Base-by-base conservation (phyloP, 1,140 invertebrate genomes). In the Drosophila setifemur region DNA sequence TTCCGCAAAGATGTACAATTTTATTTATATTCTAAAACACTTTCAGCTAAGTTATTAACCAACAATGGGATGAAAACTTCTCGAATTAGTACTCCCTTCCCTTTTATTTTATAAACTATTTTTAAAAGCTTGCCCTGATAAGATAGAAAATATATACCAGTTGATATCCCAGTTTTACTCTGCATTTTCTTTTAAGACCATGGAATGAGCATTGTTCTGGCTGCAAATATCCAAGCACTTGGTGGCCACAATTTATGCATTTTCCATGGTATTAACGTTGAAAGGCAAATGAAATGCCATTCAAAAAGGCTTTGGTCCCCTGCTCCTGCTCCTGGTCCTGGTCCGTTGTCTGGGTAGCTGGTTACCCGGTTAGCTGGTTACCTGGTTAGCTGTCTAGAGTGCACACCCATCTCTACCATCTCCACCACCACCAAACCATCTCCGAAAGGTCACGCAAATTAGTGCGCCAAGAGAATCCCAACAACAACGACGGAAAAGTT, bases 271-370 rank as follows among this genome's bases (percentile, higher is more conserved):
- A 85, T 85, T 83, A 83, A 71, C 79, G 79, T 50, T 85, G 81
- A 83, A 83, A 85, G 67, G 74, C 79, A 85, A 83, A 85, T 85
- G 70, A 79, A 85, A 83, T 78, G 60, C 79, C 81, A 83, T 85
- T 83, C 79, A 83, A 85, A n/a, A 72, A 61, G 54, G 57, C 47
- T 77, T 40, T 43, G 18, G 50, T 26, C 42, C 26, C 42, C 48
- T 53, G 45, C 54, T 26, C 43, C n/a, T 25, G 12, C 55, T 45
- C 26, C 63, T 48, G 54, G 31, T 70, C 40, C 47, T 78, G 48
- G 66, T 50, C 70, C 66, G 66, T 70, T 70, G 60, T 53, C 68
- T 70, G 67, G 52, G 50, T 70, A 58, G 42, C 12, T 45, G 42
- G n/a, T 37, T 70, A 42, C 47, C 52, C 52, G 58, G 47, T 64